Evolutionary conservation across 2,113 vertebrate species (phyloP).

Genomic region (Passerina amoena): DNA sequence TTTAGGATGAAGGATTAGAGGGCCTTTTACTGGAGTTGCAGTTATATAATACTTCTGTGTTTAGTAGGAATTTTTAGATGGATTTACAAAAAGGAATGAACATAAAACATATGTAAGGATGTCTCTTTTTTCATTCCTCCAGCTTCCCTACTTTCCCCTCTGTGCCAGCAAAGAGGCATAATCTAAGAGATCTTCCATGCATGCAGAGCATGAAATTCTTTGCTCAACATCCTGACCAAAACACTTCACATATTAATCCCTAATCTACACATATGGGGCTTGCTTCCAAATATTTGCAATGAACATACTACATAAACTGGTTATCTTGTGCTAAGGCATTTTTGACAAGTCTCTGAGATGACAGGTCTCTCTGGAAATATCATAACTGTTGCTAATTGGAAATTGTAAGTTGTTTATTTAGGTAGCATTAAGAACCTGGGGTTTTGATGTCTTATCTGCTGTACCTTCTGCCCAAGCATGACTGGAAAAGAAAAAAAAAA

Average conservation of each 20-base stretch:
- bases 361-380: not conserved
- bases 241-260: not conserved
- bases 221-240: not conserved
- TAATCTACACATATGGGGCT: not conserved
- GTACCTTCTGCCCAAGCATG: not conserved
- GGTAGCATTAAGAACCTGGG: not conserved
- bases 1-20: not conserved
- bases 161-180: not conserved
- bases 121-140: not conserved
- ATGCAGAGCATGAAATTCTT: not conserved
- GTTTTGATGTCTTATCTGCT: not conserved
- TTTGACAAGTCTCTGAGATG: not conserved
- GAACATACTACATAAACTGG: not conserved
- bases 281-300: not conserved
- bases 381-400: not conserved
- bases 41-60: not conserved
- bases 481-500: not conserved
- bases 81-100: not conserved
- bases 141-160: not conserved
- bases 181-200: not conserved
- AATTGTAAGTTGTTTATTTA: not conserved
- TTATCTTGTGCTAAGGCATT: not conserved
- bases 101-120: not conserved
- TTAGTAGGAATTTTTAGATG: not conserved
- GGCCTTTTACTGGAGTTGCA: not conserved